phyloP scores from a whole-genome alignment of 1,140 invertebrate species.

The Euura lappo region DNA sequence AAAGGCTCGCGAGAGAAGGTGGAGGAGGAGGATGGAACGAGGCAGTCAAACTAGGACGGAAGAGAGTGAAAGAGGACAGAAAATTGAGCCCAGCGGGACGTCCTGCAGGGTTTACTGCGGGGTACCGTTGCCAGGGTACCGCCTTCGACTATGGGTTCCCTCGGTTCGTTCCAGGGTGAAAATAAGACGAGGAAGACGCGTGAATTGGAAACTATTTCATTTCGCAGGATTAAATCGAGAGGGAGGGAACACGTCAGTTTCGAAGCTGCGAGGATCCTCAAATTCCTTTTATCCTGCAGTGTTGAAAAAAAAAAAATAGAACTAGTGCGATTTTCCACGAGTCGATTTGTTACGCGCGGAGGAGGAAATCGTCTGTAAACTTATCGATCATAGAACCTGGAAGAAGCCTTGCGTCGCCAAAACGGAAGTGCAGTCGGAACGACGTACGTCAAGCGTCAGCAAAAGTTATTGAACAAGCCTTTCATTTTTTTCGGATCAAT shows the following conservation, averaged over 20 bases:
- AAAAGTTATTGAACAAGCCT: too few species aligned
- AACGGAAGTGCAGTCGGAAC: neutral
- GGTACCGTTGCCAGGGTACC: constrained; percentile 6
- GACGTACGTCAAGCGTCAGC: too few species aligned
- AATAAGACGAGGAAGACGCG: neutral
- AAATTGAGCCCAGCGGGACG: neutral
- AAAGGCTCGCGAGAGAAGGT: too few species aligned
- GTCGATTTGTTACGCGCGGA: too few species aligned
- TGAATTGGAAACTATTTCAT: neutral
- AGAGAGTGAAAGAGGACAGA: neutral
- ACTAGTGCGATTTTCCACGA: too few species aligned
- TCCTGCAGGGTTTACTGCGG: neutral
- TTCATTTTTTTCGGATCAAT: too few species aligned
- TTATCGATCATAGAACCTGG: neutral
- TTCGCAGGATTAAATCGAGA: neutral
- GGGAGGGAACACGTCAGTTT: too few species aligned
- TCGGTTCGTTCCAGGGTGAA: neutral
- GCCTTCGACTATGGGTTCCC: neutral
- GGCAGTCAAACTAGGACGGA: neutral
- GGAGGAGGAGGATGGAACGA: neutral
- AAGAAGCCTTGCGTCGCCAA: neutral
- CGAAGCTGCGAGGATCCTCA: neutral
- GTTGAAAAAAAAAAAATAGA: too few species aligned
- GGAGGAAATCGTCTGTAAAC: neutral
- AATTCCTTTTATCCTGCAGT: too few species aligned